Percentiles rank a stretch among this genome's conserved stretches.
Evolutionary conservation across 1,140 invertebrate species (phyloP).

Genomic region (honey bee (Apis mellifera)): DNA sequence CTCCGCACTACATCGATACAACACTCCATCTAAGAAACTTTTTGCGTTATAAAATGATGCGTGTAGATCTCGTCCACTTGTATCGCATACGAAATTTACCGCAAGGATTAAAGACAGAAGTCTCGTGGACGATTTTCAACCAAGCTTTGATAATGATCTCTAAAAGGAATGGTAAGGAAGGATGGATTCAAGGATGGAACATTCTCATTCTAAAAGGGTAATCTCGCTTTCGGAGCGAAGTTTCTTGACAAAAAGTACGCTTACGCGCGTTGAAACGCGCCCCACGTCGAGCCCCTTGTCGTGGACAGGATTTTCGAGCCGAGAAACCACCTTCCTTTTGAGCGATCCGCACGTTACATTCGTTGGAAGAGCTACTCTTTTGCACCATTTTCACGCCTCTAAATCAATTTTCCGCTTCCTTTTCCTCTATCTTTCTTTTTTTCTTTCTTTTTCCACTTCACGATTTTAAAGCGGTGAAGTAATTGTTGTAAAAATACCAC

Average conservation of each 20-base stretch:
- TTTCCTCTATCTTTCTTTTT: neutral
- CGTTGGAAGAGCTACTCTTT: neutral
- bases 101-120: neutral
- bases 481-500: too few species aligned
- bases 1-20: too few species aligned
- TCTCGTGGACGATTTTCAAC: neutral
- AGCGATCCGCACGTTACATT: neutral
- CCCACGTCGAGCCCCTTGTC: neutral
- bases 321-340: neutral
- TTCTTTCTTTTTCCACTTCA: too few species aligned
- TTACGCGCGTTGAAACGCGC: neutral
- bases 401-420: slow-evolving; percentile 1
- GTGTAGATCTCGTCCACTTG: too few species aligned
- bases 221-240: neutral
- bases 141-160: neutral
- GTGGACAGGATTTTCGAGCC: neutral
- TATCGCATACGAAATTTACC: neutral
- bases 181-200: too few species aligned
- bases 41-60: too few species aligned
- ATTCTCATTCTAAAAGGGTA: neutral
- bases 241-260: slow-evolving; percentile 2
- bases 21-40: too few species aligned
- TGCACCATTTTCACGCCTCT: neutral
- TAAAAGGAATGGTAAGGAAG: neutral
- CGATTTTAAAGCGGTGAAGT: too few species aligned